Evolutionary conservation across 2,797 vertebrate species (phyloP).

Genomic region (Onychomys leucogaster): DNA sequence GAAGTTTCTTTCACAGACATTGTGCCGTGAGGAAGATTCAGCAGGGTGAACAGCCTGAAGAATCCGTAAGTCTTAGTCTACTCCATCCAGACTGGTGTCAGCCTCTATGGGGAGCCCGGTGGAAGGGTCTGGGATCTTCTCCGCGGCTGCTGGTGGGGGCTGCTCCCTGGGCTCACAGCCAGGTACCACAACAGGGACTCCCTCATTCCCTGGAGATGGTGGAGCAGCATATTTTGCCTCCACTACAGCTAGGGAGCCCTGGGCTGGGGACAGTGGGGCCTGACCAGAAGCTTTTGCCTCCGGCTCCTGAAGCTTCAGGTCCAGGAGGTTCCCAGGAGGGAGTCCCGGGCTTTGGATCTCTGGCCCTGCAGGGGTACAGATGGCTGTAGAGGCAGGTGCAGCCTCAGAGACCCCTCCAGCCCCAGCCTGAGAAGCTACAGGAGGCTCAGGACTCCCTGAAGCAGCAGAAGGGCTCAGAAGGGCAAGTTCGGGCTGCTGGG

Average conservation of each 20-base stretch:
- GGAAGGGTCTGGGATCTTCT: neutral
- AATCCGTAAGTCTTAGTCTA: slow-evolving; percentile 74
- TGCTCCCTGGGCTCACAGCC: slow-evolving; percentile 14
- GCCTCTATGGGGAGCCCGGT: neutral
- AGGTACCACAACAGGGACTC: neutral
- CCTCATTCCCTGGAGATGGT: neutral
- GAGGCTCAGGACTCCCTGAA: neutral
- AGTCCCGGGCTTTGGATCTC: neutral
- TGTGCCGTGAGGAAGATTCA: slow-evolving; percentile 13
- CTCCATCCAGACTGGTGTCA: slow-evolving; percentile 83
- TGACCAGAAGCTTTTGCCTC: neutral
- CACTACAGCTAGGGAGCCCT: neutral
- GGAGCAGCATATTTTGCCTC: neutral
- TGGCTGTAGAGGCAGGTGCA: neutral
- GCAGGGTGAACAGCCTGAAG: slow-evolving; percentile 47
- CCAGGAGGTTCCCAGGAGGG: neutral
- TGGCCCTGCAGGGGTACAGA: neutral
- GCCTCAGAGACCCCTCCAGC: neutral
- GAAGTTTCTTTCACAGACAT: slow-evolving; percentile 34
- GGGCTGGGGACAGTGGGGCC: neutral
- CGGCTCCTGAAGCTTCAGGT: neutral
- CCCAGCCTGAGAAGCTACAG: slow-evolving; percentile 32
- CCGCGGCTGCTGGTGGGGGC: slow-evolving; percentile 9
- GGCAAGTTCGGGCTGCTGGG: neutral
- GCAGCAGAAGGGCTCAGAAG: neutral